Conservation (phyloP, 1,140 invertebrate genomes). For the Tribolium castaneum region DNA sequence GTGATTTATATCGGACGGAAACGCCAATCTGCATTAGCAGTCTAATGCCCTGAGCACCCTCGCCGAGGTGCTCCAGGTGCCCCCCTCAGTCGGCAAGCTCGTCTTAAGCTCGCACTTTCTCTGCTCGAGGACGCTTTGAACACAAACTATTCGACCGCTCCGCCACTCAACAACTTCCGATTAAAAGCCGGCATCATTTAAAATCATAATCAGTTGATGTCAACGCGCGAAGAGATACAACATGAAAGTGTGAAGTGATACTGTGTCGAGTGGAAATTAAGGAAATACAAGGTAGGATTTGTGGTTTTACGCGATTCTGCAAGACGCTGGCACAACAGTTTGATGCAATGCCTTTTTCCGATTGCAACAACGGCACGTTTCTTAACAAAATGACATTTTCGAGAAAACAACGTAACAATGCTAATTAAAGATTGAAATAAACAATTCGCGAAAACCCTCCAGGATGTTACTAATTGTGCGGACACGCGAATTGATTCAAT, state of each 20-base stretch:
- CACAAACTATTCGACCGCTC: conserved; percentile 3
- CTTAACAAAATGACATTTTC: no score
- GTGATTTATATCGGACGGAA: conserved; percentile 21
- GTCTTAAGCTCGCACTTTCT: conserved; percentile 10
- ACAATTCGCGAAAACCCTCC: background rate
- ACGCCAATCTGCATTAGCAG: conserved; percentile 17
- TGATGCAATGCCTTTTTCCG: conserved; percentile 12
- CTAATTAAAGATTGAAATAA: background rate
- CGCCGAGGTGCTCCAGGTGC: conserved; percentile 12
- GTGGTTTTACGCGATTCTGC: background rate
- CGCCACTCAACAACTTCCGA: conserved; percentile 38
- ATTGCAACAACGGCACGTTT: background rate
- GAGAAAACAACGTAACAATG: no score
- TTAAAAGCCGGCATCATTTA: conserved; percentile 40
- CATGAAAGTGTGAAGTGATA: background rate
- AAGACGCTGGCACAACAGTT: background rate
- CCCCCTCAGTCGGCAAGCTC: background rate
- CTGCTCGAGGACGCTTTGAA: background rate
- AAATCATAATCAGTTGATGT: conserved; percentile 38
- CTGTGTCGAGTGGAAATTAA: no score
- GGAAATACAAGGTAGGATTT: background rate
- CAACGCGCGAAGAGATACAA: conserved; percentile 16
- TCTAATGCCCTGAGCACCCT: conserved; percentile 16
- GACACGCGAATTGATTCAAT: background rate
- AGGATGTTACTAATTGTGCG: background rate